Evolutionary conservation across 2,888 invertebrate species (phyloP), one percentile per base, ranked within the genome.

Genomic region (Pachliopta kotzebuea): DNA sequence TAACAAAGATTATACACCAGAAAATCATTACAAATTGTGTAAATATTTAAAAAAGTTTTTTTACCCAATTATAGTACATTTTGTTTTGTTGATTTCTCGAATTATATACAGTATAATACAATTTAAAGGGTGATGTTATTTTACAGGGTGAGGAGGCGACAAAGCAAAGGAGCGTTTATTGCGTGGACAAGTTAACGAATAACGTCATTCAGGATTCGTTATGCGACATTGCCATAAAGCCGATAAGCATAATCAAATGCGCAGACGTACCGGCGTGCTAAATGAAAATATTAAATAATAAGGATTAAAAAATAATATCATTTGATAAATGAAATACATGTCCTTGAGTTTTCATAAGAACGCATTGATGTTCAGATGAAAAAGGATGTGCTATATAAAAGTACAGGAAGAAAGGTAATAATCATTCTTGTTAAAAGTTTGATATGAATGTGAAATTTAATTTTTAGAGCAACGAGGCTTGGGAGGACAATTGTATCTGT

Each of bases 121-220:
- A 20, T 21, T 17, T 17, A 53, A 24, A 55, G 21, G 29, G 17
- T 20, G 7, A 24, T 17, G 54, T 62, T 62, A 69, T 55, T 67
- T 74, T 74, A 7, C 83, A 91, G 91, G 90, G 89, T 59, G 88
- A 93, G 63, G 91, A 92, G 68, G 94, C 94, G 18, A 92, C 93
- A 67, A 93, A 94, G 65, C 89, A 93, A 54, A 92, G 96, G 67
- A 94, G 93, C 70, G 94, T 96, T 3, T 94, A 96, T 92, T 96
- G 96, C 79, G 94, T 95, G n/a, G 94, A 95, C 76, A 94, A 94
- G 75, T 92, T 94, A 71, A 95, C 96, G 72, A 94, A 96, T 79
- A 78, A 79, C 67, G 96, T 96, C 4, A 92, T 96, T 54, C 94
- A 94, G 7, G 97, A 97, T 77, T 88, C 93, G 7, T 94, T 94